Percentiles rank a stretch among this genome's conserved stretches.
Conservation (phyloP, 2,888 invertebrate genomes). For the Metopia argyrocephala region DNA sequence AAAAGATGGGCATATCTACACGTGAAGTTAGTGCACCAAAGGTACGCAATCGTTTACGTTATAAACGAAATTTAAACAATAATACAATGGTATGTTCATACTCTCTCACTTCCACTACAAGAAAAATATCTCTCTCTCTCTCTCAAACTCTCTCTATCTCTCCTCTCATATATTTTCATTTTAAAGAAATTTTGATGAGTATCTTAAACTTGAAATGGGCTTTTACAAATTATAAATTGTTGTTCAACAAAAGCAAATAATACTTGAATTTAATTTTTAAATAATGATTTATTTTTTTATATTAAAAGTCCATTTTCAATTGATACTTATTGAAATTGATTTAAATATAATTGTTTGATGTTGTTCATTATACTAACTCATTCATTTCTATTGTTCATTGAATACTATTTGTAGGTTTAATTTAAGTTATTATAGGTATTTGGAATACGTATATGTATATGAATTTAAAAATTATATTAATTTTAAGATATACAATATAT, state of each 20-base stretch:
- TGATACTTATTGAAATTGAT: background rate
- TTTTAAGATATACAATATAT: no score
- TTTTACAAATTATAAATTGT: background rate
- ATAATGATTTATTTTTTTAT: background rate
- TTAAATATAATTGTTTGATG: constrained; percentile 10
- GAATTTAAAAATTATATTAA: no score
- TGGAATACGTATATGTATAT: no score
- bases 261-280: background rate
- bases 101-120: constrained; percentile 65
- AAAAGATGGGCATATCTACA: constrained; percentile 97
- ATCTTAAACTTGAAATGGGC: background rate
- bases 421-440: no score
- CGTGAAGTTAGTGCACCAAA: constrained; percentile 92
- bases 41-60: constrained; percentile 82
- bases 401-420: background rate
- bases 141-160: constrained; percentile 40
- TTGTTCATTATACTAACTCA: background rate
- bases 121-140: constrained; percentile 28
- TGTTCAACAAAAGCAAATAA: no score
- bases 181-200: background rate
- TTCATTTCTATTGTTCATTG: background rate
- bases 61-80: constrained; percentile 79
- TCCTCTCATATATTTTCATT: constrained; percentile 46
- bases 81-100: constrained; percentile 79
- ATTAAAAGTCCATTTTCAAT: background rate